Evolutionary conservation across 2,113 vertebrate species (phyloP).

Genomic region (Chrysemys picta): DNA sequence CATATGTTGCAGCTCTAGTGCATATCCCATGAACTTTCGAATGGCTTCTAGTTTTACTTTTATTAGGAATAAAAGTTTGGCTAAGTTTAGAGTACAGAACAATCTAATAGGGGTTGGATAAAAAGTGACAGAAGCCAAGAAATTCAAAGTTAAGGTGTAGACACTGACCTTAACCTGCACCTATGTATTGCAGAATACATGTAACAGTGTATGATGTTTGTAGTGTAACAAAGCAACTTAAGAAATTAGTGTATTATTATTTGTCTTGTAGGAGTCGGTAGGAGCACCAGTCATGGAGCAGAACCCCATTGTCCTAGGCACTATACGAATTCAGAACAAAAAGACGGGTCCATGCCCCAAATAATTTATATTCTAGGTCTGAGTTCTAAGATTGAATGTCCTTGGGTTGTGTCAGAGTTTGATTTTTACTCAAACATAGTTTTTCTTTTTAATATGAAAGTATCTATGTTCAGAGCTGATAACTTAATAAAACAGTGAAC

Average conservation of each 20-base stretch:
- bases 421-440: no score
- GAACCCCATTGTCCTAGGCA: neutral
- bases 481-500: neutral
- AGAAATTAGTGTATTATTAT: neutral
- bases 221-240: neutral
- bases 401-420: neutral
- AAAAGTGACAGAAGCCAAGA: neutral
- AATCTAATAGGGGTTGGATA: neutral
- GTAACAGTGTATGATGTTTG: neutral
- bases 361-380: neutral
- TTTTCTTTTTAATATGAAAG: neutral
- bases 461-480: neutral
- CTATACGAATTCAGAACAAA: neutral
- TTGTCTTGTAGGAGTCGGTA: neutral
- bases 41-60: neutral
- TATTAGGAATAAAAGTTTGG: neutral
- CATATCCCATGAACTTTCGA: neutral
- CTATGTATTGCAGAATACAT: neutral
- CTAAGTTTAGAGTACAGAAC: neutral
- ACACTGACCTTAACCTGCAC: neutral
- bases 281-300: neutral
- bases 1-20: neutral
- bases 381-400: neutral
- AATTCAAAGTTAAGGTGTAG: neutral
- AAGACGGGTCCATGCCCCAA: neutral